These are phyloP conservation scores for Linurgus olivaceus DNA, from an alignment of 2,797 vertebrate genomes.

Conservation along the genomic window DNA sequence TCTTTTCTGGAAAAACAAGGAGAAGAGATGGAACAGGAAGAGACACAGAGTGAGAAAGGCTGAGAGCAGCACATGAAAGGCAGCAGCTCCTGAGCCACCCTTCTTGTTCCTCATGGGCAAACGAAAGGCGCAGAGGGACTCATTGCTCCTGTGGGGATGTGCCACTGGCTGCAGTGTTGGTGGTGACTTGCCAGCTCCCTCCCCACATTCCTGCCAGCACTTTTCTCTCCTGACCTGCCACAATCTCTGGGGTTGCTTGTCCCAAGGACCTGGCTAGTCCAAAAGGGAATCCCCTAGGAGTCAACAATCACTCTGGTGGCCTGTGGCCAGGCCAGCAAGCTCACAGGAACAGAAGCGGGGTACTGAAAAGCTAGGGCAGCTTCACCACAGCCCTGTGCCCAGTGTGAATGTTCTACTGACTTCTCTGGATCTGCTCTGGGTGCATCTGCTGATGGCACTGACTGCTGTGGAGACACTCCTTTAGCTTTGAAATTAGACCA, in stretches of 20 bases:
- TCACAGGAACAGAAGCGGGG: neutral
- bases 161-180: neutral
- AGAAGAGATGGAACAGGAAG: constrained; percentile 88
- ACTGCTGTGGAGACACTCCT: neutral
- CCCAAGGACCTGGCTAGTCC: neutral
- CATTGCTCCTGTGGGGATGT: neutral
- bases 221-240: constrained; percentile 8
- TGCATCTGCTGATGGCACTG: neutral
- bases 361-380: neutral
- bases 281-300: neutral
- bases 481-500: neutral
- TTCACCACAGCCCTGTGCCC: neutral
- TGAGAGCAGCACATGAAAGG: constrained; percentile 72
- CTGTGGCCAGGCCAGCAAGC: neutral
- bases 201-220: neutral
- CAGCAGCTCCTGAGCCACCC: constrained; percentile 66
- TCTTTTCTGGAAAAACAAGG: constrained; percentile 93
- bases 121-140: neutral
- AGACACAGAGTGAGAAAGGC: constrained; percentile 82
- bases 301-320: neutral
- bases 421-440: neutral
- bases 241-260: neutral
- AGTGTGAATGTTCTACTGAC: neutral
- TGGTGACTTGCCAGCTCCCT: neutral
- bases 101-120: constrained; percentile 26